Conservation (phyloP, 2,797 vertebrate genomes). For the Trachurus trachurus region DNA sequence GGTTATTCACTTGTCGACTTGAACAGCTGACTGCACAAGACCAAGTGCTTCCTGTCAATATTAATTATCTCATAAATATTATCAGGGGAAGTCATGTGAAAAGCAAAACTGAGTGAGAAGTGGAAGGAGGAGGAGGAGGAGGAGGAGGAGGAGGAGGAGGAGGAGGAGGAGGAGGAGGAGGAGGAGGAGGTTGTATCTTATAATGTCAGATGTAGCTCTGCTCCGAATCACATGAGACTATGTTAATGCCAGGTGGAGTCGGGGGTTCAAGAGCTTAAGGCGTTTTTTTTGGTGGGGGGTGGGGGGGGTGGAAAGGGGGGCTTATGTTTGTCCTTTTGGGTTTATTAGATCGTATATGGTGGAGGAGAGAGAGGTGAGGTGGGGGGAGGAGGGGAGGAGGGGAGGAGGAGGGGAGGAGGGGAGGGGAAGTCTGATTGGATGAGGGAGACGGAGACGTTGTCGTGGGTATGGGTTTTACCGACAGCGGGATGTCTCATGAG, state of each 20-base stretch:
- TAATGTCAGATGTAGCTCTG: constrained; percentile 43
- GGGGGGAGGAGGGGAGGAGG: too few species aligned
- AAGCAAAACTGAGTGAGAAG: constrained; percentile 9
- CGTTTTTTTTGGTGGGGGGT: background rate
- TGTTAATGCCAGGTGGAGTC: constrained; percentile 38
- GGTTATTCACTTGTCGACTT: constrained; percentile 36
- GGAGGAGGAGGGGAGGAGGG: too few species aligned
- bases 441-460: background rate
- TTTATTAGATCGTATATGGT: constrained; percentile 62
- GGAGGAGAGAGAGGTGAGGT: background rate
- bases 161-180: too few species aligned
- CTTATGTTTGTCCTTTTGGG: constrained; percentile 74
- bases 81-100: constrained; percentile 37
- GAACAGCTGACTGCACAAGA: constrained; percentile 64
- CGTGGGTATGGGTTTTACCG: constrained; percentile 3
- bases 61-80: constrained; percentile 69
- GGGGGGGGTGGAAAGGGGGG: constrained; percentile 1
- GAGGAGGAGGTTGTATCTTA: constrained; percentile 17
- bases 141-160: background rate
- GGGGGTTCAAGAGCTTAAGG: constrained; percentile 34
- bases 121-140: too few species aligned
- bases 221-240: constrained; percentile 26
- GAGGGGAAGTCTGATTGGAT: constrained; percentile 9
- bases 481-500: constrained; percentile 38
- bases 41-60: constrained; percentile 68